A percentile compares a stretch with the other conserved stretches of the same genome.
phyloP scores from a whole-genome alignment of 2,888 invertebrate genomes.

The Campaea margaritaria region DNA sequence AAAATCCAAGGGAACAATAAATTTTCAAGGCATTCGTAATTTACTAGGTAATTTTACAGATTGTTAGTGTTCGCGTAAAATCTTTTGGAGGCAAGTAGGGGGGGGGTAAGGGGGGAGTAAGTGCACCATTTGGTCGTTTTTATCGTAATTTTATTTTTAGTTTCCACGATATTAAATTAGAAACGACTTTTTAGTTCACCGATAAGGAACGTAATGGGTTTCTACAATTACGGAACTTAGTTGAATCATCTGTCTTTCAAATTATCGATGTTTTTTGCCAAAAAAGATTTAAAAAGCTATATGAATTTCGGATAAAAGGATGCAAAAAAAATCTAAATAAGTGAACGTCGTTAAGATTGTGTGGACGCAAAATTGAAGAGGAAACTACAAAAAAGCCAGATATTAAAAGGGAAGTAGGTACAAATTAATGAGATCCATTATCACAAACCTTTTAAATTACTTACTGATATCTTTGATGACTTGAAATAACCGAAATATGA shows the following conservation, averaged over 20 bases:
- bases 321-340: too few relatives aligned
- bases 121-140: conserved; percentile 21
- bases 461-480: conserved; percentile 11
- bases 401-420: too few relatives aligned
- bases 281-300: too few relatives aligned
- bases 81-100: conserved; percentile 19
- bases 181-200: conserved; percentile 12
- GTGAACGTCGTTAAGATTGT: too few relatives aligned
- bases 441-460: conserved; percentile 6
- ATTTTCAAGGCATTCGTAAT: conserved; percentile 51
- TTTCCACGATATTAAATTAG: conserved; percentile 17
- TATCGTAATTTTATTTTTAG: conserved; percentile 29
- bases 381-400: too few relatives aligned
- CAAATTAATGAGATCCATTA: too few relatives aligned
- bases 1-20: conserved; percentile 50
- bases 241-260: too few relatives aligned
- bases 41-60: conserved; percentile 51
- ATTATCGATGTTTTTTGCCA: too few relatives aligned
- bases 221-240: neutral
- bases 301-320: too few relatives aligned
- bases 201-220: conserved; percentile 11
- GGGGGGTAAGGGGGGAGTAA: conserved; percentile 17
- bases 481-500: conserved; percentile 36
- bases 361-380: too few relatives aligned
- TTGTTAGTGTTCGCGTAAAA: conserved; percentile 33